Evolutionary conservation across 1,140 invertebrate species (phyloP).

Genomic region (Mya arenaria): DNA sequence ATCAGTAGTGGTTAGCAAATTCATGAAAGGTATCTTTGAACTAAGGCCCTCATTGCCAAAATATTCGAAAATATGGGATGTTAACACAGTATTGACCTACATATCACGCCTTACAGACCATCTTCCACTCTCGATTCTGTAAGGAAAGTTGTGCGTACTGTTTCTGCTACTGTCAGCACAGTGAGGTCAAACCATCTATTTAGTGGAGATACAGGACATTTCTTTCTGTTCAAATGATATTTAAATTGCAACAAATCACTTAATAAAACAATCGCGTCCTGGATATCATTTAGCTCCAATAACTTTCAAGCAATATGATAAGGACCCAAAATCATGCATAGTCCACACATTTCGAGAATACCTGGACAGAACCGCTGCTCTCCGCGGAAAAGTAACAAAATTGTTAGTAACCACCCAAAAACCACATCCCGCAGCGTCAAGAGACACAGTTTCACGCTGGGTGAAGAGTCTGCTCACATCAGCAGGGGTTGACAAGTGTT

Average conservation of each 20-base stretch:
- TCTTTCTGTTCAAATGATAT: not conserved
- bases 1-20: conserved; percentile 34
- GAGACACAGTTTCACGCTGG: not conserved
- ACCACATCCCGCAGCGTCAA: not conserved
- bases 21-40: conserved; percentile 53
- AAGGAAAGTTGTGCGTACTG: too few species aligned
- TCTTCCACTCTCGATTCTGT: too few species aligned
- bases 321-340: conserved; percentile 8
- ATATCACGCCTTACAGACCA: too few species aligned
- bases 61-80: conserved; percentile 49
- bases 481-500: not conserved
- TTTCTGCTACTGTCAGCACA: too few species aligned
- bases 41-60: conserved; percentile 12
- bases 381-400: not conserved
- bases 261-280: conserved; percentile 32
- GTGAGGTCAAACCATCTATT: conserved; percentile 50
- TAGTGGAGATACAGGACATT: conserved; percentile 46
- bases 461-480: not conserved
- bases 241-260: conserved; percentile 5
- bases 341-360: not conserved
- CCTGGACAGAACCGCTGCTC: not conserved
- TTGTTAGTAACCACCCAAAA: not conserved
- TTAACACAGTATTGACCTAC: conserved; percentile 34
- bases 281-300: conserved; percentile 3
- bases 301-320: not conserved